Conservation (phyloP, 2,888 invertebrate genomes). For the Torymus aiolomorphi region DNA sequence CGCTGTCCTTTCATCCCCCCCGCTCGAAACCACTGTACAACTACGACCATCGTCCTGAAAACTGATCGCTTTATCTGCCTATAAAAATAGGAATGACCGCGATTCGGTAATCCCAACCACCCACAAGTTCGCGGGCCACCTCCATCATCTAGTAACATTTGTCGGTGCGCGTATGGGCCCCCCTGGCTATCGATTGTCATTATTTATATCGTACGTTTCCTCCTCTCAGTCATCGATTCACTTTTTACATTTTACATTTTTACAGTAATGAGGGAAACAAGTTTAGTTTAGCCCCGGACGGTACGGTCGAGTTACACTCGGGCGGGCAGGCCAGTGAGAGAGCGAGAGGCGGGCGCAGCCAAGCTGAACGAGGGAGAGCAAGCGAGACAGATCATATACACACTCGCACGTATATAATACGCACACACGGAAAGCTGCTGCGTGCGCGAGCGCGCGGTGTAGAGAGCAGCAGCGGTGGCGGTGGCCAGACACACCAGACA, state of each 20-base stretch:
- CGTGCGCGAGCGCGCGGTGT: too few species aligned
- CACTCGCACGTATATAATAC: too few species aligned
- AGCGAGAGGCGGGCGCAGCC: background rate
- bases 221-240: conserved; percentile 76
- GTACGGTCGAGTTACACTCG: conserved; percentile 64
- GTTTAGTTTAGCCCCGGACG: conserved; percentile 67
- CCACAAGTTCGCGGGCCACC: background rate
- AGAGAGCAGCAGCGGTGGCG: conserved; percentile 9
- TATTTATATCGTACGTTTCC: conserved; percentile 76
- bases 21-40: too few species aligned
- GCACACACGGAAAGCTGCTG: too few species aligned
- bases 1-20: background rate
- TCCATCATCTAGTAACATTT: conserved; percentile 66
- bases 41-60: background rate
- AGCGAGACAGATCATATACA: conserved; percentile 6
- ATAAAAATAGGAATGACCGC: background rate
- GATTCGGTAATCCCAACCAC: background rate
- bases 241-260: conserved; percentile 75
- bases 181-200: conserved; percentile 75
- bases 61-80: too few species aligned
- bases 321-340: too few species aligned
- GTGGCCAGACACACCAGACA: too few species aligned
- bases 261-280: conserved; percentile 72
- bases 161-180: conserved; percentile 59
- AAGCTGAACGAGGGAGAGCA: conserved; percentile 42